Evolutionary conservation across 1,140 invertebrate genomes (phyloP).

Genomic region (Drosophila saltans): DNA sequence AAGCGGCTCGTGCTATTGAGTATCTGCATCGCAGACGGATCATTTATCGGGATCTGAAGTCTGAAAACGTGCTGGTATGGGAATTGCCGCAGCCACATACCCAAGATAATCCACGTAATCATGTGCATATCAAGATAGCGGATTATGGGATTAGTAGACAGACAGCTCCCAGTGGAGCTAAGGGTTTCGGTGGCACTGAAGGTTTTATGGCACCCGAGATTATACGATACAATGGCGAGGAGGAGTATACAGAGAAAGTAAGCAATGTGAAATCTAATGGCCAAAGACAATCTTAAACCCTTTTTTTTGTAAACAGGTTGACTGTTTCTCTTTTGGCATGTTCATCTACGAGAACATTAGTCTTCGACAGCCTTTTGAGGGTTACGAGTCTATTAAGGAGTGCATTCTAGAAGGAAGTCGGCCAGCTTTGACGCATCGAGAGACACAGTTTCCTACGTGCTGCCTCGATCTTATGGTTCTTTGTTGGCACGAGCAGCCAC

Average conservation of each 20-base stretch:
- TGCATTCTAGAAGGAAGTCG: conserved; percentile 97
- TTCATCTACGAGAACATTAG: conserved; percentile 98
- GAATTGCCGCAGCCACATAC: conserved; percentile 88
- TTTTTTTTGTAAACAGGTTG: conserved; percentile 87
- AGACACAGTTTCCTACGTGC: conserved; percentile 93
- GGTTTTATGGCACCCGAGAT: conserved; percentile 99
- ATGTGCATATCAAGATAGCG: conserved; percentile 95
- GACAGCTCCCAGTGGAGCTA: conserved; percentile 94
- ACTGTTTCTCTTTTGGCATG: conserved; percentile 99
- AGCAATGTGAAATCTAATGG: background rate
- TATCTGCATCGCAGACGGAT: conserved; percentile 97
- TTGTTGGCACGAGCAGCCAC: conserved; percentile 96
- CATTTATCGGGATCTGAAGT: conserved; percentile 98
- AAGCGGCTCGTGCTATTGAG: conserved; percentile 96
- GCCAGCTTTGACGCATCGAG: conserved; percentile 92
- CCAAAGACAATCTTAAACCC: background rate
- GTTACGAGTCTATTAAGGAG: conserved; percentile 96
- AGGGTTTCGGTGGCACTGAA: conserved; percentile 98
- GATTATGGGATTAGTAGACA: conserved; percentile 98
- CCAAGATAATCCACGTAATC: conserved; percentile 85
- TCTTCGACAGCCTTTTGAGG: conserved; percentile 97
- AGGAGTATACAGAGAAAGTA: conserved; percentile 99
- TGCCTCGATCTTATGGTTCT: conserved; percentile 97
- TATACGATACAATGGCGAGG: conserved; percentile 98
- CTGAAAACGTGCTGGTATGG: conserved; percentile 99